phyloP scores from a whole-genome alignment of 1,140 invertebrate species.

The Neodiprion lecontei region DNA sequence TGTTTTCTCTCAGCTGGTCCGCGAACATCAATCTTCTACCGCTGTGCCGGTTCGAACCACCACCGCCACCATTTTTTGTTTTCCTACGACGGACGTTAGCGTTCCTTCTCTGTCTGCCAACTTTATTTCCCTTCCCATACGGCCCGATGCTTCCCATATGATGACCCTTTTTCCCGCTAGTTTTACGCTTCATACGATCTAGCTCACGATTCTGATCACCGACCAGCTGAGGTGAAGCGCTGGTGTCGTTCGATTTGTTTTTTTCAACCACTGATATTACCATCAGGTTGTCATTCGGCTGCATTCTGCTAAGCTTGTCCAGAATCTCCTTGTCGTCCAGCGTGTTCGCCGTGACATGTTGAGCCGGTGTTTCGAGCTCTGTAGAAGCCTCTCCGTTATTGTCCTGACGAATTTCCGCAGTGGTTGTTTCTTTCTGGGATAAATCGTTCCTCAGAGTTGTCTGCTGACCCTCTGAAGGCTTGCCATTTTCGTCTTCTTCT shows the following conservation, averaged over 20 bases:
- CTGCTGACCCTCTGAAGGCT: background rate
- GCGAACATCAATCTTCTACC: background rate
- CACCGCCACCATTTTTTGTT: background rate
- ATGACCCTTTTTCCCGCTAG: background rate
- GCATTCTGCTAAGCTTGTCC: background rate
- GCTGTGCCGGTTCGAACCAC: background rate
- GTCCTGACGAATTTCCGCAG: background rate
- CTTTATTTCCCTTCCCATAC: background rate
- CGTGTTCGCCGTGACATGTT: background rate
- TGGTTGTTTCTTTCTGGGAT: background rate
- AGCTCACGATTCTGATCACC: background rate
- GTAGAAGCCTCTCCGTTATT: background rate
- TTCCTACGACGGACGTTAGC: background rate
- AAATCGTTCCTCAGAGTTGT: background rate
- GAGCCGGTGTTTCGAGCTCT: background rate
- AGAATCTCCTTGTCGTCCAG: background rate
- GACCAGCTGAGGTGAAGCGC: background rate
- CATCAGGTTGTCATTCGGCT: conserved; percentile 6
- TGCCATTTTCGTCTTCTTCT: background rate
- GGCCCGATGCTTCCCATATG: background rate
- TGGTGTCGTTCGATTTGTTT: background rate
- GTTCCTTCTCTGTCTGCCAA: background rate
- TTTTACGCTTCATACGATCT: background rate
- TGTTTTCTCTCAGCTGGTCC: background rate
- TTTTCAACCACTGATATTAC: conserved; percentile 25